A percentile compares a stretch with the other conserved stretches of the same genome.
These are phyloP conservation scores for Andricus curvator DNA, from an alignment of 2,888 invertebrate species.

Conservation along the genomic window DNA sequence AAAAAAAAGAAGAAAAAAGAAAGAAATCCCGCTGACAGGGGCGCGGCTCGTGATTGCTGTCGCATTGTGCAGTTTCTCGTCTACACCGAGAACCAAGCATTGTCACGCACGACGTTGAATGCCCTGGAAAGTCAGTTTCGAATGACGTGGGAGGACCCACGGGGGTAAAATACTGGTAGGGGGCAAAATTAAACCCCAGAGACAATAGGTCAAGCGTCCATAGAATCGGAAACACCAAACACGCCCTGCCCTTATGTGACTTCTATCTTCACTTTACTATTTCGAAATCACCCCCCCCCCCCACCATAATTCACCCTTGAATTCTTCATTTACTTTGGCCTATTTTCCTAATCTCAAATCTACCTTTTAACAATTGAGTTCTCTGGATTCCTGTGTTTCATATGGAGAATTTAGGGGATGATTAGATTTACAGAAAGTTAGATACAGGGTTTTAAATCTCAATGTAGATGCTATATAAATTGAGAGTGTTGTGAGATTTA, in stretches of 20 bases:
- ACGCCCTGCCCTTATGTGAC: slow-evolving; percentile 71
- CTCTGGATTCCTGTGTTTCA: too few relatives aligned
- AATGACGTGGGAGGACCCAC: slow-evolving; percentile 68
- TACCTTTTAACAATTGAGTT: too few relatives aligned
- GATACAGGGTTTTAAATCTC: too few relatives aligned
- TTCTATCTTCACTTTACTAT: slow-evolving; percentile 23
- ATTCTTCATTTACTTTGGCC: neutral
- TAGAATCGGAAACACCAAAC: slow-evolving; percentile 73
- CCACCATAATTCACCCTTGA: neutral
- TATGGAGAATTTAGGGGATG: too few relatives aligned
- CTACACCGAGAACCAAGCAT: slow-evolving; percentile 65
- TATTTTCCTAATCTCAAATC: neutral
- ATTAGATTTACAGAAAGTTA: too few relatives aligned
- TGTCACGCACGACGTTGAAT: slow-evolving; percentile 64
- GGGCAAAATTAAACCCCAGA: slow-evolving; percentile 75
- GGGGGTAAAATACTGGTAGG: slow-evolving; percentile 55
- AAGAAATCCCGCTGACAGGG: slow-evolving; percentile 73
- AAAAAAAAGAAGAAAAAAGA: slow-evolving; percentile 59
- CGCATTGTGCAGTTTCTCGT: slow-evolving; percentile 74
- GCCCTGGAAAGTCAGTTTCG: slow-evolving; percentile 55
- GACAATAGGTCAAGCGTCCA: slow-evolving; percentile 78
- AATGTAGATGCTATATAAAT: too few relatives aligned
- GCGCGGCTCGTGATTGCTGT: slow-evolving; percentile 77
- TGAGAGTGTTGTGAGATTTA: too few relatives aligned
- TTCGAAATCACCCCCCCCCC: neutral